Evolutionary conservation across 2,888 invertebrate species (phyloP).

Genomic region (Molorchus minor): DNA sequence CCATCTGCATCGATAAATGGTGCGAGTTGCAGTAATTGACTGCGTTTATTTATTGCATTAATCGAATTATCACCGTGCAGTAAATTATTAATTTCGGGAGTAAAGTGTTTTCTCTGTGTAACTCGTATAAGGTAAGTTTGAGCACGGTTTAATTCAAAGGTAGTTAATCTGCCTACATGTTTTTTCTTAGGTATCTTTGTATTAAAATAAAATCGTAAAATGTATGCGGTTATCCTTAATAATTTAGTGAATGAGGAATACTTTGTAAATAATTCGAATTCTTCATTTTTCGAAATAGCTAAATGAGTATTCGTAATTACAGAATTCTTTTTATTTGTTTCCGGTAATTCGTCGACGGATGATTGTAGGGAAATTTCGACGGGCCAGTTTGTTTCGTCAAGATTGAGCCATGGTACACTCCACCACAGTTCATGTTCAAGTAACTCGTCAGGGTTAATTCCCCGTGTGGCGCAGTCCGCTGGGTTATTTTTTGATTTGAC

Average conservation of each 20-base stretch:
- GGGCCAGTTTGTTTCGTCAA: not conserved
- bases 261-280: not conserved
- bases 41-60: not conserved
- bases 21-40: slow-evolving; percentile 5
- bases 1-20: slow-evolving; percentile 28
- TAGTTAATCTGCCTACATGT: not conserved
- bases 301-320: not conserved
- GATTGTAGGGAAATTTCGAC: not conserved
- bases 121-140: not conserved
- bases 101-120: not conserved
- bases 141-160: not conserved
- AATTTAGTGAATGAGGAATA: not conserved
- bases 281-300: not conserved
- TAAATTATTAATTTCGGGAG: not conserved
- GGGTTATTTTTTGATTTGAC: slow-evolving; percentile 40
- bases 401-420: no score
- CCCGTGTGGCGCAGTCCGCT: slow-evolving; percentile 43
- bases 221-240: not conserved
- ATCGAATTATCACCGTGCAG: no score
- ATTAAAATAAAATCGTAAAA: not conserved
- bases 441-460: slow-evolving; percentile 20
- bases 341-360: not conserved
- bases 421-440: not conserved
- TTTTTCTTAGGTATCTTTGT: not conserved
- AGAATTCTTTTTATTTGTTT: no score